Base-by-base conservation (phyloP, 2,797 vertebrate genomes). In the Sitta carolinensis region DNA sequence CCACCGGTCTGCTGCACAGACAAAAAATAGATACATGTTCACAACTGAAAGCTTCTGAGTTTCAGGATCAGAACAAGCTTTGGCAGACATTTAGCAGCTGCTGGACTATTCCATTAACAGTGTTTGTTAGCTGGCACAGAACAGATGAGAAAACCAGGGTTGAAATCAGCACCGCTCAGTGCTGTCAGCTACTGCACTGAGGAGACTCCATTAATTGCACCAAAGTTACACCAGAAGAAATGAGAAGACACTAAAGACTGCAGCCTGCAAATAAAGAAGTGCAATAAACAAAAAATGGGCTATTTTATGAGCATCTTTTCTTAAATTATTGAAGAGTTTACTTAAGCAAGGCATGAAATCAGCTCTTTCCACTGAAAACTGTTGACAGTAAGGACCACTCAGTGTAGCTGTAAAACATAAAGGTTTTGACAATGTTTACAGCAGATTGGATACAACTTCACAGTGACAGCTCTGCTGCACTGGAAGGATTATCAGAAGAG, bases 381-480 rank as follows among this genome's bases (percentile, higher is more conserved):
- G 81, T 61, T 89, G 92, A 95, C 70, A 94, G 82, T 19, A 84
- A 30, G 50, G 21, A 40, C 78, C 12, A 52, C 45, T 91, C 62
- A 50, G 38, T 30, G 67, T 30, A 84, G 63, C 73, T 93, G 83
- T 67, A 93, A 90, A 81, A 94, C 48, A 84, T 81, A 90, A 72
- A 84, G 87, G 38, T 64, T 78, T 36, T 90, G 87, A 91, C 90
- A 92, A 52, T 81, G 62, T 91, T 94, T 95, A 78, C 63, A 88
- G 76, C 63, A 89, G 61, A 58, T 58, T 4, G 5, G 55, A 52
- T 73, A 54, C 43, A 89, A 66, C 69, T 91, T 84, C 47, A 62
- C 32, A 40, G 72, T n/a, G 43, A 77, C 57, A 87, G 78, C 48
- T 66, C 43, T 7, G 1, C 68, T 89, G 78, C 40, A 47, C 29